phyloP scores from a whole-genome alignment of 2,797 vertebrate species.

The Borostomias antarcticus region DNA sequence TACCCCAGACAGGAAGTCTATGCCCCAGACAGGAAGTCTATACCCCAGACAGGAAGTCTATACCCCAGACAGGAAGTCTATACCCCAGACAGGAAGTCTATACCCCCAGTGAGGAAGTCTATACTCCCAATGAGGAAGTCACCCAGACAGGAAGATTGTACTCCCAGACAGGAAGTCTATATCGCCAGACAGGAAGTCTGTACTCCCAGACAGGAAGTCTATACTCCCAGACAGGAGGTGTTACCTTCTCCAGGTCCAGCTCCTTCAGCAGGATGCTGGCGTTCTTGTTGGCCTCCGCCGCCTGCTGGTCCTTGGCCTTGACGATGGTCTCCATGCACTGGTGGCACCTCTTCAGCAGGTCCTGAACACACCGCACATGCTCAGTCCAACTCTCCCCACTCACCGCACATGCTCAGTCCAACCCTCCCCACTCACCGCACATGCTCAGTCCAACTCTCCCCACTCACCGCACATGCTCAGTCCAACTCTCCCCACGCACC shows the following conservation, averaged over 20 bases:
- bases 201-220: too few relatives aligned
- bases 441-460: too few relatives aligned
- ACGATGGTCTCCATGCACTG: constrained; percentile 92
- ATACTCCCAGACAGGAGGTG: not conserved
- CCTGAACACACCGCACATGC: constrained; percentile 66
- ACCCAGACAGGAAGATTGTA: not conserved
- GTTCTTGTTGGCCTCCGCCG: constrained; percentile 90
- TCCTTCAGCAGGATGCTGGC: constrained; percentile 89
- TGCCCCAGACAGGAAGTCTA: too few relatives aligned
- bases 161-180: not conserved
- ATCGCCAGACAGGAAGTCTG: not conserved
- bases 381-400: too few relatives aligned
- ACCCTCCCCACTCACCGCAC: too few relatives aligned
- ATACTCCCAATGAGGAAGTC: not conserved
- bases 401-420: too few relatives aligned
- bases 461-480: too few relatives aligned
- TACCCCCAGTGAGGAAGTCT: not conserved
- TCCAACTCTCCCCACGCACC: too few relatives aligned
- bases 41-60: too few relatives aligned
- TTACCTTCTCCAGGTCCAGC: constrained; percentile 87
- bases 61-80: too few relatives aligned
- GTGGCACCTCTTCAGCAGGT: constrained; percentile 88
- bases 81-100: not conserved
- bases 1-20: too few relatives aligned
- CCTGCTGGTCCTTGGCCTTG: constrained; percentile 91